Evolutionary conservation across 2,113 vertebrate species (phyloP), one percentile per base, ranked within the genome.

Genomic region (Bucco capensis): DNA sequence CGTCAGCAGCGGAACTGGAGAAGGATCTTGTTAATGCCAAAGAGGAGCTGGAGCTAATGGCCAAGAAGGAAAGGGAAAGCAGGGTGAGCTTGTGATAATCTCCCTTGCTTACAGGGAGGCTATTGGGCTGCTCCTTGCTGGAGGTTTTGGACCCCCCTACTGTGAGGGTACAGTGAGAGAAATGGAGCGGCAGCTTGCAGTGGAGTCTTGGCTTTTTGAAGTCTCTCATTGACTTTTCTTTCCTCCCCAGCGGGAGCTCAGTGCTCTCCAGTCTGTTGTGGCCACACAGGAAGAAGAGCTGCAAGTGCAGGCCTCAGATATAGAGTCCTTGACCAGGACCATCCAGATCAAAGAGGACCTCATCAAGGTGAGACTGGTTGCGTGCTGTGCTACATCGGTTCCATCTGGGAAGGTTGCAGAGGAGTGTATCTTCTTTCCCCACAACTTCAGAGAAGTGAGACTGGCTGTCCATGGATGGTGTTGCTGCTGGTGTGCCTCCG

Each of bases 271-370:
- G 74, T 97, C 96, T 33, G 94, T 98, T 8, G 60, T 98, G 93
- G 95, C 96, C 16, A 93, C 95, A 0, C 97, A 97, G 82, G 97
- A 97, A 21, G 96, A 98, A 40, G 97, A 98, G 86, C 93, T 98
- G 75, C 97, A 98, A 86, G 97, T 97, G 86, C 98, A 98, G 93
- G 97, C 97, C 10, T 96, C 95, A 0, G 97, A 97, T 56, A 88
- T 99, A n/a, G 98, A 98, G 67, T 95, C 98, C 47, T 95, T 98
- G 76, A 98, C 89, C 92, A 98, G 97, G 93, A 98, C 80, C 23
- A 93, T 98, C 50, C 97, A 96, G 67, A 97, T 98, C 73, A 99
- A 99, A 95, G 98, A 99, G 67, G 98, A 98, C 47, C 93, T 98
- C 73, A 98, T 99, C 92, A 98, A 98, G 99, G 98, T 99, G 66